These are phyloP conservation scores for Oryzias sinensis DNA, from an alignment of 2,797 vertebrate species.

Conservation along the genomic window DNA sequence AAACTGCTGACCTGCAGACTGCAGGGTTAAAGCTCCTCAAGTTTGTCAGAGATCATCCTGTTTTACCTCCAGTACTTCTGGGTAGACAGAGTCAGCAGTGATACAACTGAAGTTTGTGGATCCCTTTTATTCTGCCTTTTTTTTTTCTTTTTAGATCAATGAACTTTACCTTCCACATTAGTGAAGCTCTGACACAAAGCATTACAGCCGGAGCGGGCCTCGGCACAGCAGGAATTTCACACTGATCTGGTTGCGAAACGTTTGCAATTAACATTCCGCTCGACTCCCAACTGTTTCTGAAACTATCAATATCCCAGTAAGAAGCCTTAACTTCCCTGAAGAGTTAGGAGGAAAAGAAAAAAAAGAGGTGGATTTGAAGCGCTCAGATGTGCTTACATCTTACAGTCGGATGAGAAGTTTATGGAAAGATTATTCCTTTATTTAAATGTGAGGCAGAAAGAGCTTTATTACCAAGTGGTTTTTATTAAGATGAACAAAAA, in stretches of 20 bases:
- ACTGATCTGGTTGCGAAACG: constrained; percentile 66
- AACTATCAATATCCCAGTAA: constrained; percentile 67
- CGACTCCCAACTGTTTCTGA: constrained; percentile 63
- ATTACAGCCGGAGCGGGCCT: constrained; percentile 45
- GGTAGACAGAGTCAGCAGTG: background rate
- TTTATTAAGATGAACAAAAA: constrained; percentile 65
- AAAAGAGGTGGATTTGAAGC: constrained; percentile 50
- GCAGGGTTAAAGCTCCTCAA: constrained; percentile 11
- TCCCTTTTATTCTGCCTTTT: background rate
- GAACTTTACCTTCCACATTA: constrained; percentile 35
- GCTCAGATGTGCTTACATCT: constrained; percentile 27
- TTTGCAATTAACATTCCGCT: constrained; percentile 68
- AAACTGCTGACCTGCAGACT: constrained; percentile 22
- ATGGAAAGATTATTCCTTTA: constrained; percentile 35
- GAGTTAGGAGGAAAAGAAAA: constrained; percentile 23
- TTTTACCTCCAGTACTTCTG: background rate
- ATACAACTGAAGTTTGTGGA: background rate
- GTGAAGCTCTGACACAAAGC: constrained; percentile 40
- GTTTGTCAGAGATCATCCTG: constrained; percentile 9
- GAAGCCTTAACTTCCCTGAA: constrained; percentile 62
- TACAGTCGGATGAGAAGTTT: constrained; percentile 33
- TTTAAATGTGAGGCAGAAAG: constrained; percentile 41
- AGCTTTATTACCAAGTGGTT: constrained; percentile 51
- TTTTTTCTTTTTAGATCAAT: constrained; percentile 4
- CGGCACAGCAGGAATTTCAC: constrained; percentile 60